Evolutionary conservation across 2,797 vertebrate species (phyloP), one percentile per base, ranked within the genome.

Genomic region (Mus minutoides): DNA sequence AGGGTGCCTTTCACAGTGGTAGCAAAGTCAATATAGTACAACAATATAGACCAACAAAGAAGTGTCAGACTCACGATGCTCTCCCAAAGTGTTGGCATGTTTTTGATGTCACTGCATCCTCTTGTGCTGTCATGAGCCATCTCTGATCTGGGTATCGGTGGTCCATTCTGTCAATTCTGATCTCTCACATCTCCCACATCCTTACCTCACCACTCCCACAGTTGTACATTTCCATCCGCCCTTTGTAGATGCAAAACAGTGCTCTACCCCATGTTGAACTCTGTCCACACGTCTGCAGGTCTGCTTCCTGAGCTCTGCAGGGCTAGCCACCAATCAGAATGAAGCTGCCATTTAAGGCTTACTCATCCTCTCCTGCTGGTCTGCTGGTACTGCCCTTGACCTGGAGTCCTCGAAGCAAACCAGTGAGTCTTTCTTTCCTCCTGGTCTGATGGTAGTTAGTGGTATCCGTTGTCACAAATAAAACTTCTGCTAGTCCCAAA

Each of bases 391-490:
- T 56, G 37, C 91, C 56, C 34, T 94, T 87, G 90, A 91, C 78
- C n/a, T 24, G 69, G 46, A 75, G 75, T 78, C 82, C 79, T 91
- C 92, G 87, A 94, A 91, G 62, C 34, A 95, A 84, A 79, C 2
- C 77, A n/a, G 16, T 43, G 43, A 93, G 76, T 54, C 56, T 75
- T 71, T 91, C 29, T 84, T 78, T 93, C 34, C 8, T 10, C 49
- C 31, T 17, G 88, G 64, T 77, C 77, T 73, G 29, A 75, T 62
- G 11, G 49, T 8, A 92, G 16, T 90, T 85, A 54, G 58, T 62
- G 37, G 14, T 54, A 67, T 21, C 14, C 14, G 16, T 75, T 75
- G 67, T 13, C 80, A 90, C 46, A 94, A 85, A 96, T 54, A 77
- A 95, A 95, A 88, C 22, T 58, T 92, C 24, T 84, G 7, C 54